Evolutionary conservation across 2,113 vertebrate species (phyloP).

Genomic region (Coreoperca whiteheadi): DNA sequence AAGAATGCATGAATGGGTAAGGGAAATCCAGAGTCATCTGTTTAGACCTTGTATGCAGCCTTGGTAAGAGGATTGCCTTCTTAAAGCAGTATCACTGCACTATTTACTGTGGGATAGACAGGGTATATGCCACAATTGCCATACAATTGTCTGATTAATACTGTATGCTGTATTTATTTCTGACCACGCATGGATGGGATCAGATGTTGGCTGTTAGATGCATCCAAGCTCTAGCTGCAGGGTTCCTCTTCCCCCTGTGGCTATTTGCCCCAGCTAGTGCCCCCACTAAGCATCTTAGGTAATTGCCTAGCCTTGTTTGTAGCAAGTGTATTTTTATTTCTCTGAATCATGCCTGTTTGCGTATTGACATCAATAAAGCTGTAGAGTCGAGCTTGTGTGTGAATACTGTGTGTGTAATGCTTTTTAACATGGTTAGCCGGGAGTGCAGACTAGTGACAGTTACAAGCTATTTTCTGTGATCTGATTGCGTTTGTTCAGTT

Average conservation of each 20-base stretch:
- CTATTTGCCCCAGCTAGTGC: background rate
- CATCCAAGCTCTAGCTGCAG: constrained; percentile 45
- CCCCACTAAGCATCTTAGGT: constrained; percentile 27
- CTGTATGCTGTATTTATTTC: constrained; percentile 55
- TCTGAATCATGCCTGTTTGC: background rate
- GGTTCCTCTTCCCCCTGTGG: constrained; percentile 19
- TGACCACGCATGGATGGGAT: constrained; percentile 46
- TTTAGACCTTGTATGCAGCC: constrained; percentile 26
- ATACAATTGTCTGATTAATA: constrained; percentile 53
- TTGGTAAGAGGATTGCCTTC: constrained; percentile 73
- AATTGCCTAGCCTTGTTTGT: constrained; percentile 20
- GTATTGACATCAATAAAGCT: background rate
- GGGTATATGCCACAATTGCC: constrained; percentile 38
- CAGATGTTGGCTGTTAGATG: constrained; percentile 47
- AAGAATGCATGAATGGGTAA: constrained; percentile 17
- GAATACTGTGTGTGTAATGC: too few relatives aligned
- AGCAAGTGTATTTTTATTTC: background rate
- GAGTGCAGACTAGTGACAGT: background rate
- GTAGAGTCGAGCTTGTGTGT: background rate
- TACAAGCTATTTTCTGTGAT: background rate
- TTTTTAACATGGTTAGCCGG: background rate
- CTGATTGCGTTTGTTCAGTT: background rate
- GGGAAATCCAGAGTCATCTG: constrained; percentile 20
- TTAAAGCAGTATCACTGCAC: constrained; percentile 45
- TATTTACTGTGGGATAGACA: constrained; percentile 40